Base-by-base conservation (phyloP, 2,113 vertebrate genomes). In the Eidolon helvum region DNA sequence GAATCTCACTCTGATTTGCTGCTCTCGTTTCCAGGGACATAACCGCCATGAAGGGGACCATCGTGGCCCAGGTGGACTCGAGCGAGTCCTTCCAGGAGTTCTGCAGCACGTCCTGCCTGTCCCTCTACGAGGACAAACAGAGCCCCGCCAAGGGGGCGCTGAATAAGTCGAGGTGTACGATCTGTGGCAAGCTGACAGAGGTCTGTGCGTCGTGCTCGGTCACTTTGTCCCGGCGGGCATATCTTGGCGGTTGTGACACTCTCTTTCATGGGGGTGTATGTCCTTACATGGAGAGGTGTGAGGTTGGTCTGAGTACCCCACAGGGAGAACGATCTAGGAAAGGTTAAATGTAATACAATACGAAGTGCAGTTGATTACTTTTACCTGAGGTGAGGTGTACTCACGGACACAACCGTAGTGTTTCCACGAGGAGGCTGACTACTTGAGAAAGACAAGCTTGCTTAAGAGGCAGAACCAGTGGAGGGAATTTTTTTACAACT, bases 61-160 rank as follows among this genome's bases (percentile, higher is more conserved):
- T 99, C 97, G 99, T 99, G 98, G 99, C 99, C 97, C 99, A 99
- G 98, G 99, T 99, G 59, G 99, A 99, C 98, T 99, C 99, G 78
- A 99, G 99, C 75, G 99, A 99, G 97, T 99, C 99, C 86, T 99
- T 99, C 98, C 99, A 99, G 98, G 99, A 99, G 98, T 99, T 99
- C 98, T 99, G 99, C 98, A 99, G 99, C 98, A 99, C 99, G 0
- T 99, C 99, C 6, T 99, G 99, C 97, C 98, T 99, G 86, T 99
- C 99, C 21, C 99, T 99, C 35, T 99, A 99, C 95, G 99, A 99
- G 98, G 99, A 99, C 97, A 99, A 99, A 96, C 99, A 99, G 97
- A 99, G 99, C 98, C 98, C 99, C n/a, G 99, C 99, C 33, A 99
- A 99, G 99, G 99, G 98, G 98, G 98, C 98, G 68, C 98, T 99